Evolutionary conservation across 2,113 vertebrate species (phyloP).

Genomic region (Psephotus haematonotus): DNA sequence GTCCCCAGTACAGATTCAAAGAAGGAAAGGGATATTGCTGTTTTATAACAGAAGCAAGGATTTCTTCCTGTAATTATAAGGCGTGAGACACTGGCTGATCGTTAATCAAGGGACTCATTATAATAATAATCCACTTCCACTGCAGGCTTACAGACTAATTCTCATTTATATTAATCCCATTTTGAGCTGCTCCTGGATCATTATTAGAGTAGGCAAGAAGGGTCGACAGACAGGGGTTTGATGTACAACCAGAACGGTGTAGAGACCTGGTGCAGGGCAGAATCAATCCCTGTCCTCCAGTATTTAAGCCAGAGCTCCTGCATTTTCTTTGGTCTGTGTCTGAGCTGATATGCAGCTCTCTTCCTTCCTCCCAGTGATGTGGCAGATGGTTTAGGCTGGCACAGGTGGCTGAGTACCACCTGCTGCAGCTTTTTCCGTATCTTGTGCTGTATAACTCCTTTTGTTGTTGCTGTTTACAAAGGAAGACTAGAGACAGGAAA

Average conservation of each 20-base stretch:
- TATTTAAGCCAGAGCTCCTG: background rate
- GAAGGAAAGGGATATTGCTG: background rate
- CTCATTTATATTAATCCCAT: slow-evolving; percentile 10
- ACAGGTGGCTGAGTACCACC: slow-evolving; percentile 6
- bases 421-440: background rate
- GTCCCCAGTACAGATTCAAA: background rate
- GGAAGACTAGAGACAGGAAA: background rate
- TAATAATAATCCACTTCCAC: slow-evolving; percentile 30
- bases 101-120: slow-evolving; percentile 34
- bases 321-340: background rate
- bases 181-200: background rate
- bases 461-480: background rate
- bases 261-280: background rate
- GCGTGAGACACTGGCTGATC: background rate
- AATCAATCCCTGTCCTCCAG: background rate
- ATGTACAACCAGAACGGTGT: background rate
- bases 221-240: fast-evolving
- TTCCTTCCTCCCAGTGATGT: background rate
- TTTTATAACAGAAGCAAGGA: background rate
- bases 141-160: slow-evolving; percentile 2
- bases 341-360: background rate
- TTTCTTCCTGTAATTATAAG: slow-evolving; percentile 33
- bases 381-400: slow-evolving; percentile 43
- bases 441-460: background rate
- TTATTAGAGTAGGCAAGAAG: background rate